phyloP scores from a whole-genome alignment of 2,113 vertebrate species.

The Sminthopsis crassicaudata region DNA sequence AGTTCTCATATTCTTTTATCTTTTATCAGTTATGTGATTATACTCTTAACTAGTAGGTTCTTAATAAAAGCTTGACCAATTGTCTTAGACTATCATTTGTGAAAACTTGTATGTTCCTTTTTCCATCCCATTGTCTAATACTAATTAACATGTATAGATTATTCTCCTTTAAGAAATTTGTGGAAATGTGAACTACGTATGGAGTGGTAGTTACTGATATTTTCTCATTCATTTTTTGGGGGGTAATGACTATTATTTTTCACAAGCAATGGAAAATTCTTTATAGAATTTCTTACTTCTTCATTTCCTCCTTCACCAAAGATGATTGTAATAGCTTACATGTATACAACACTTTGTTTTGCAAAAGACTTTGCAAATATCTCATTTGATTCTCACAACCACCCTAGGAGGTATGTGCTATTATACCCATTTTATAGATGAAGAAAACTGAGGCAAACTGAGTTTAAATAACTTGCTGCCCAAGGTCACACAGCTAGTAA shows the following conservation, averaged over 20 bases:
- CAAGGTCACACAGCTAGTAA: neutral
- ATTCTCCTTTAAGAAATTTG: neutral
- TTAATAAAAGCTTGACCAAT: neutral
- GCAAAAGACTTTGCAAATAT: neutral
- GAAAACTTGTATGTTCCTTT: neutral
- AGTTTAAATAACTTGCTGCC: neutral
- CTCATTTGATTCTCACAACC: neutral
- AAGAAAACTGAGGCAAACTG: neutral
- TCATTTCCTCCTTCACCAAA: neutral
- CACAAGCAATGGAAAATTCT: neutral
- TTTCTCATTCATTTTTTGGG: neutral
- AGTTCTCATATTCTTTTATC: neutral
- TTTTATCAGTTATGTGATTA: neutral
- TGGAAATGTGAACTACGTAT: neutral
- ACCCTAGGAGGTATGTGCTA: neutral
- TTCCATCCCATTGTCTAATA: neutral
- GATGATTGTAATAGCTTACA: neutral
- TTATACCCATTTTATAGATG: neutral
- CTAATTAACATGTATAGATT: neutral
- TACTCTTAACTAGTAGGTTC: neutral
- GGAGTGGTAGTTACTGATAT: too few relatives aligned
- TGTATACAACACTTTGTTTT: neutral
- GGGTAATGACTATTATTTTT: neutral
- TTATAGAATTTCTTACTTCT: neutral
- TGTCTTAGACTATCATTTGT: neutral